phyloP scores from a whole-genome alignment of 2,888 invertebrate genomes.

The Onthophagus sagittarius region DNA sequence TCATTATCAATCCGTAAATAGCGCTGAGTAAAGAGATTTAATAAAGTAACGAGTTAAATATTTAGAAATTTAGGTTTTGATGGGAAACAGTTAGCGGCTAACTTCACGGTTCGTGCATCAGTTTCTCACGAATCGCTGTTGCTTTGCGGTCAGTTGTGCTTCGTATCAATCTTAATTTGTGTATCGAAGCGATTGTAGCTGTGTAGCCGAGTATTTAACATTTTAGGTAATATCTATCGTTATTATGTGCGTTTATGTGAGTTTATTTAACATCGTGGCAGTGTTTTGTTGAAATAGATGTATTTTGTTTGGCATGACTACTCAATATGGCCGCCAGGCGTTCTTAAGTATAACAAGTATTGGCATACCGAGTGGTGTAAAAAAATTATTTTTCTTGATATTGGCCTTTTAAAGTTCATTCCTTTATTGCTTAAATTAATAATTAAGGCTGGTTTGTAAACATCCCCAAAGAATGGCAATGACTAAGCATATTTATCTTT shows the following conservation, averaged over 20 bases:
- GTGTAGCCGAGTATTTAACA: slow-evolving; percentile 13
- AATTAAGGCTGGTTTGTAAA: neutral
- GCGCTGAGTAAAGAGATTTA: neutral
- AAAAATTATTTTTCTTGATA: neutral
- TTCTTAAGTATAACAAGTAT: slow-evolving; percentile 28
- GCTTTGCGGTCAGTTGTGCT: slow-evolving; percentile 24
- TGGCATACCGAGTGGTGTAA: slow-evolving; percentile 15
- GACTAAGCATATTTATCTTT: slow-evolving; percentile 22
- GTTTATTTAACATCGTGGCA: neutral
- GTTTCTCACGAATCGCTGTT: slow-evolving; percentile 12
- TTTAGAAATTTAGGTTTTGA: no score
- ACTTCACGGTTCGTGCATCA: slow-evolving; percentile 10
- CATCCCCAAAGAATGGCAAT: slow-evolving; percentile 13
- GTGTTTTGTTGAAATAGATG: slow-evolving; percentile 20
- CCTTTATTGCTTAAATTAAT: neutral
- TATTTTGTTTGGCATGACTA: slow-evolving; percentile 26
- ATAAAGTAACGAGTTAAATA: neutral
- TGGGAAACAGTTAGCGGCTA: neutral
- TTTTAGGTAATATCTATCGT: slow-evolving; percentile 21
- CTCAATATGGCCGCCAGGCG: slow-evolving; percentile 35
- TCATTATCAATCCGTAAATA: neutral
- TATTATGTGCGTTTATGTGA: slow-evolving; percentile 6
- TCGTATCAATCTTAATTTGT: slow-evolving; percentile 19
- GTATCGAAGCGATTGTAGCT: slow-evolving; percentile 19
- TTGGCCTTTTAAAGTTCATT: neutral